A percentile compares a stretch with the other conserved stretches of the same genome.
Evolutionary conservation across 1,140 invertebrate species (phyloP).

Genomic region (Pogonus chalceus): DNA sequence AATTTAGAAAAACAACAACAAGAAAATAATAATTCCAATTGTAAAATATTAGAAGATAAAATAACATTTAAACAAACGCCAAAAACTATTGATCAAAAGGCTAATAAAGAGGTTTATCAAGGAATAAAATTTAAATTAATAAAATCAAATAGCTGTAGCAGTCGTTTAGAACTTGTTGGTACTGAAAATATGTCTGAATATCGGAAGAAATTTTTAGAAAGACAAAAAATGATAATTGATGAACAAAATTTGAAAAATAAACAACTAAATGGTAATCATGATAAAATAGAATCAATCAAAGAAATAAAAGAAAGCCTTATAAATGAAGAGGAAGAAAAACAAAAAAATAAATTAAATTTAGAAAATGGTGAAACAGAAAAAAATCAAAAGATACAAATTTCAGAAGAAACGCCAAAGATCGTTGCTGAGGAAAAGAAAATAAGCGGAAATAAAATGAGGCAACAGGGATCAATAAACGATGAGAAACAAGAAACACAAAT

Average conservation of each 20-base stretch:
- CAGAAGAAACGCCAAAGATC: conserved; percentile 31
- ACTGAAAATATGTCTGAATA: conserved; percentile 35
- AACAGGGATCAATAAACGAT: conserved; percentile 23
- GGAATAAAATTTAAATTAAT: conserved; percentile 66
- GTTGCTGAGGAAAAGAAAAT: conserved; percentile 27
- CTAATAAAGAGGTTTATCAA: conserved; percentile 34
- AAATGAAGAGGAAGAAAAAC: neutral
- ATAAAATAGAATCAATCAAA: neutral
- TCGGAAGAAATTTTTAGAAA: conserved; percentile 23
- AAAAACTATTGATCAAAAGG: conserved; percentile 4
- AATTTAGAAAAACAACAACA: conserved; percentile 14
- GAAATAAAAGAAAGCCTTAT: conserved; percentile 1
- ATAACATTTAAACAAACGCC: neutral
- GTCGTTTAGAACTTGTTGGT: conserved; percentile 65
- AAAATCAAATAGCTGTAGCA: conserved; percentile 77
- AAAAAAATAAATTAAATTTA: neutral
- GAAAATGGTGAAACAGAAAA: conserved; percentile 25
- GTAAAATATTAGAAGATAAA: neutral
- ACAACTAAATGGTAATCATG: conserved; percentile 10
- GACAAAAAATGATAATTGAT: conserved; percentile 22
- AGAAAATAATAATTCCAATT: conserved; percentile 6
- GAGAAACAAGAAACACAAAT: conserved; percentile 18
- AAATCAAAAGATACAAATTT: conserved; percentile 34
- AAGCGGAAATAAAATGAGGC: conserved; percentile 17
- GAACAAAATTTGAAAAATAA: conserved; percentile 19